These are phyloP conservation scores for Cavia porcellus DNA, from an alignment of 2,113 vertebrate genomes.

Conservation along the genomic window DNA sequence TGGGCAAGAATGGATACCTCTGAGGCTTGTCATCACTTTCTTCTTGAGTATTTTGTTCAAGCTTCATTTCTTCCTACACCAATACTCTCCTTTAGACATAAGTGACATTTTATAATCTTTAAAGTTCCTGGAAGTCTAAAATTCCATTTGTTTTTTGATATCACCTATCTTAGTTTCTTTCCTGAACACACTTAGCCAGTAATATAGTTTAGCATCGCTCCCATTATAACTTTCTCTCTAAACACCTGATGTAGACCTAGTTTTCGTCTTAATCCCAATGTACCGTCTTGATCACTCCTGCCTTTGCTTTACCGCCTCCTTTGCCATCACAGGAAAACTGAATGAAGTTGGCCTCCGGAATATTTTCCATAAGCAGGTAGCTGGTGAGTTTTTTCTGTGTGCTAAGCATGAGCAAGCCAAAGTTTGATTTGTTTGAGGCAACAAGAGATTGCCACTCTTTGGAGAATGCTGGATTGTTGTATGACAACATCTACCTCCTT, in stretches of 20 bases:
- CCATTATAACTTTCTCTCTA: neutral
- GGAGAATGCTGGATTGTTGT: neutral
- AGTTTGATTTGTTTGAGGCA: neutral
- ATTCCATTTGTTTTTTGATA: neutral
- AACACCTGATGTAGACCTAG: neutral
- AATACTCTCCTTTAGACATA: neutral
- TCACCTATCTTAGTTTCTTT: neutral
- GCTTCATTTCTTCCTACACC: neutral
- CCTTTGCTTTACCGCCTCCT: neutral
- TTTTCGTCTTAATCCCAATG: neutral
- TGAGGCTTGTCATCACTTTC: neutral
- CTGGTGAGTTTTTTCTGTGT: neutral
- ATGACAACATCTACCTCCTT: too few species aligned
- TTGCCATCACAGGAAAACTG: neutral
- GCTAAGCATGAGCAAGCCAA: neutral
- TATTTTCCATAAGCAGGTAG: neutral
- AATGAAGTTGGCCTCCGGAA: neutral
- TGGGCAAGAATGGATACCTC: neutral
- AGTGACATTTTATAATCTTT: neutral
- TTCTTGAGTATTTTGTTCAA: neutral
- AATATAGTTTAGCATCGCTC: neutral
- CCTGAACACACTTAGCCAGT: neutral
- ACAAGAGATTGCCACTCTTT: neutral
- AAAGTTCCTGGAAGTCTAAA: neutral
- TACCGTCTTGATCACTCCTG: neutral